Conservation (phyloP, 2,113 vertebrate species). For the Melierax canorus region DNA sequence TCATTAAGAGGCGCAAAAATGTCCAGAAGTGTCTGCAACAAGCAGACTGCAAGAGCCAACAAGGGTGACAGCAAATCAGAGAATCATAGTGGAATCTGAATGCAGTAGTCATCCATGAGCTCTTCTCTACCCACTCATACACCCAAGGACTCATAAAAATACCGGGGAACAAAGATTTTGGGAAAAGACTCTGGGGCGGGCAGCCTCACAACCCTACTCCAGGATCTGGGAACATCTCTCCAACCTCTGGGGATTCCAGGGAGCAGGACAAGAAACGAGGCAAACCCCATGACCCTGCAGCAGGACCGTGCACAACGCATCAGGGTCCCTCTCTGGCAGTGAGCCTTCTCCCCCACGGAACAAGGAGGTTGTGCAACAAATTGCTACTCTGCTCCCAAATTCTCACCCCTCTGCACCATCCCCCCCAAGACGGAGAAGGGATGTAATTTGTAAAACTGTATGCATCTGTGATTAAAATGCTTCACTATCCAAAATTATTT, state of each 20-base stretch:
- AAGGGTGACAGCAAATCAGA: not conserved
- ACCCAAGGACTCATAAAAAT: not conserved
- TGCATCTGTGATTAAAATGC: not conserved
- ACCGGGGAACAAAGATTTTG: too few species aligned
- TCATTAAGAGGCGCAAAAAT: not conserved
- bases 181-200: not conserved
- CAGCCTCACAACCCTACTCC: not conserved
- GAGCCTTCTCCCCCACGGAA: not conserved
- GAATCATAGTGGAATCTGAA: not conserved
- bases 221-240: not conserved
- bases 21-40: not conserved
- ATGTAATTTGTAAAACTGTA: not conserved
- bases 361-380: rapidly evolving
- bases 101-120: not conserved
- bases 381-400: not conserved
- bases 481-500: not conserved
- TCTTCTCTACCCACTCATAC: not conserved
- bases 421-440: not conserved
- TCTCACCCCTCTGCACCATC: not conserved
- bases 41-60: not conserved
- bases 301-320: not conserved
- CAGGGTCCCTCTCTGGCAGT: not conserved
- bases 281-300: not conserved
- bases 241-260: not conserved
- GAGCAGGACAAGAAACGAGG: not conserved